Evolutionary conservation across 1,140 invertebrate species (phyloP), one percentile per base, ranked within the genome.

Genomic region (Camponotus pennsylvanicus): DNA sequence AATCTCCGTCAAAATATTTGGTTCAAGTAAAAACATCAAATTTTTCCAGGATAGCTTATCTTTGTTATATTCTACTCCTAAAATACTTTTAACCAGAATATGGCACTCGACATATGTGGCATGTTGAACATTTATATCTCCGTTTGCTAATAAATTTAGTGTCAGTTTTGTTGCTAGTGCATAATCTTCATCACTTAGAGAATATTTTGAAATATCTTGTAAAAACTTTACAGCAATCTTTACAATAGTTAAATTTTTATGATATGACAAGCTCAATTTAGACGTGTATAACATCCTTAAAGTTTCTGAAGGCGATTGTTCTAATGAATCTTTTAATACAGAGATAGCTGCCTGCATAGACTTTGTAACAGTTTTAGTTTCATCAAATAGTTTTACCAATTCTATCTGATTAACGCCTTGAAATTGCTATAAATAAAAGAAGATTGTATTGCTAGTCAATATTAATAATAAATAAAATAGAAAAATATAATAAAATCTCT

Each of bases 1-100:
- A 75, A 97, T 96, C 94, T 97, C 96, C n/a, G 94, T 96, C 27
- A 97, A 89, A 55, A 97, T 93, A 73, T 93, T 93, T 2, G 95
- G 91, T 85, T 96, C 94, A 61, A 96, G 94, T 34, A 97, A 89
- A 92, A 97, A 96, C 40, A 91, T 78, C 49, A 96, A 86, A 86
- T 94, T 93, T 71, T 92, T 92, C 89, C 94, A 95, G 9, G 93
- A 91, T 15, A 92, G 80, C 69, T 88, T 94, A n/a, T 87, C 92
- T 85, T 85, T 87, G 86, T 90, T 93, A n/a, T 94, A 91, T 86
- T 94, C 94, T 27, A 95, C 89, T 37, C 95, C 95, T 15, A 96
- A 90, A 82, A 93, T 91, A 42, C 55, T 87, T 27, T 93, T 89
- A 11, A 96, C 91, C 79, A 94, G 85, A 75, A 85, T 86, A 40